Evolutionary conservation across 2,113 vertebrate species (phyloP), one percentile per base, ranked within the genome.

Genomic region (Brachionichthys hirsutus): DNA sequence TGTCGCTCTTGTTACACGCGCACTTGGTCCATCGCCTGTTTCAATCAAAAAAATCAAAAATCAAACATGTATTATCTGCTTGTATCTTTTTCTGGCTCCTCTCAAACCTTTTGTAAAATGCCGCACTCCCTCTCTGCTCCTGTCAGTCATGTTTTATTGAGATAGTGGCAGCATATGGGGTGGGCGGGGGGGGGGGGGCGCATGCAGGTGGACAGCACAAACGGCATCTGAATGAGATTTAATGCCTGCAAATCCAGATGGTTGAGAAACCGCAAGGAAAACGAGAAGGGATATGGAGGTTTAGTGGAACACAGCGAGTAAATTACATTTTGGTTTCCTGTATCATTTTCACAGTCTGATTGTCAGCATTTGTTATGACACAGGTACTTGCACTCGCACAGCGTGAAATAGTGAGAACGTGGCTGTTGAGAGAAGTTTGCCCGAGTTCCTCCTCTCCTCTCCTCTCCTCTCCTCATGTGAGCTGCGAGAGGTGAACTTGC

Each of bases 401-500:
- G 63, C 63, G 75, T 74, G 69, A 80, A 72, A 83, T 49, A 56
- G 55, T 66, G 62, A 56, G 75, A 77, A 56, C 64, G 70, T 80
- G 68, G 76, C 69, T 73, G 76, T 80, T 74, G 77, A 82, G 69
- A 75, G 73, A 85, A 86, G 87, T 87, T 83, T 64, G 67, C 70
- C 67, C 58, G 77, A 74, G 64, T 67, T 69, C 49, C 46, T 15
- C 22, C 51, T 6, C 45, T 3, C 41, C 56, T 20, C 42, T n/a
- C 34, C 41, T 36, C 20, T 13, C 54, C 59, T 63, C 72, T 71
- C 59, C 65, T 57, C 62, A 84, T 81, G 44, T 62, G 64, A 83
- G 85, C 89, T 89, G 80, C 60, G 88, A 89, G 83, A 93, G 92
- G 91, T 92, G 92, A 92, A 92, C 89, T 87, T 54, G 81, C 80